Evolutionary conservation across 2,888 invertebrate genomes (phyloP).

Genomic region (Sminthurides aquaticus): DNA sequence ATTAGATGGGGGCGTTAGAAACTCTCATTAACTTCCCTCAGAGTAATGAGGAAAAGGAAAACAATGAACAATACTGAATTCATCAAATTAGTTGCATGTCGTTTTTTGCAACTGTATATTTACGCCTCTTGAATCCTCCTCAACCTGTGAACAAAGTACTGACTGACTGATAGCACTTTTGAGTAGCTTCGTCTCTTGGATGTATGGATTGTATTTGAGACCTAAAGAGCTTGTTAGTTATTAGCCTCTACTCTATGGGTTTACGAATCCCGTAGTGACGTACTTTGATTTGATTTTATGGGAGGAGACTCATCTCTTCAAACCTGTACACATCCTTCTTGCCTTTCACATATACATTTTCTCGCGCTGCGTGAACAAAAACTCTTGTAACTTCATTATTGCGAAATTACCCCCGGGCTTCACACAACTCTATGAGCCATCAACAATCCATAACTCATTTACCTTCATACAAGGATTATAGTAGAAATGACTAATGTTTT

Average conservation of each 20-base stretch:
- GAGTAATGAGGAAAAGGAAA: neutral
- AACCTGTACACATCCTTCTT: too few species aligned
- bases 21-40: neutral
- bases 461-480: neutral
- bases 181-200: too few species aligned
- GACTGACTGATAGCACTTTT: too few species aligned
- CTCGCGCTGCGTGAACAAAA: too few species aligned
- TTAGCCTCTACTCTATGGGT: too few species aligned
- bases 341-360: too few species aligned
- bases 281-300: neutral
- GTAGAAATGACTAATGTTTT: neutral
- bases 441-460: constrained; percentile 23
- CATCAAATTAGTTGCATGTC: neutral
- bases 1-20: neutral
- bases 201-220: too few species aligned
- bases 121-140: too few species aligned
- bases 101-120: neutral
- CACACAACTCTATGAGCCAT: constrained; percentile 14
- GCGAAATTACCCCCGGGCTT: constrained; percentile 18
- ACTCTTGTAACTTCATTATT: constrained; percentile 26
- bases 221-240: too few species aligned
- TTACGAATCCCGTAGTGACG: too few species aligned
- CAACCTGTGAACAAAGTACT: too few species aligned
- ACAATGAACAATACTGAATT: neutral
- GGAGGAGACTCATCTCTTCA: too few species aligned